phyloP scores from a whole-genome alignment of 2,888 invertebrate genomes.

The Acleris laterana region DNA sequence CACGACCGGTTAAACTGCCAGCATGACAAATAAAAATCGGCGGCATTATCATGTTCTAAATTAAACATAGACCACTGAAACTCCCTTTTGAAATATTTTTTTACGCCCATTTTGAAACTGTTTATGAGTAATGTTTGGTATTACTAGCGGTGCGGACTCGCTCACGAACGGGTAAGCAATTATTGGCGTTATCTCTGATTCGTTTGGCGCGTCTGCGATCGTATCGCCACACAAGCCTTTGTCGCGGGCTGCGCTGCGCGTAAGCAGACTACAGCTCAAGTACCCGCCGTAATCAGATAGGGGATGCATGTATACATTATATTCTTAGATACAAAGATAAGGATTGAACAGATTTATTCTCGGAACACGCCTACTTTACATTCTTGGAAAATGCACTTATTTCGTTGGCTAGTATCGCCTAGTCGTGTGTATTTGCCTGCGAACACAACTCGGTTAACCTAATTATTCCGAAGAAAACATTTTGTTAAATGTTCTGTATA shows the following conservation, averaged over 20 bases:
- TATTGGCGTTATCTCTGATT: slow-evolving; percentile 30
- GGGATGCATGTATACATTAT: too few relatives aligned
- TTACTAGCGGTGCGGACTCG: not conserved
- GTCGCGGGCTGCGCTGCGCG: slow-evolving; percentile 14
- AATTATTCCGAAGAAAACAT: too few relatives aligned
- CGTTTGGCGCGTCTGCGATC: slow-evolving; percentile 6
- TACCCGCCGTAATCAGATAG: slow-evolving; percentile 10
- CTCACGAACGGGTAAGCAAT: slow-evolving; percentile 11
- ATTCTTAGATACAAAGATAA: slow-evolving; percentile 1
- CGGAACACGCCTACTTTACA: not conserved
- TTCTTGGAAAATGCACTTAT: too few relatives aligned
- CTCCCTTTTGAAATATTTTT: slow-evolving; percentile 62
- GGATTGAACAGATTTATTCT: not conserved
- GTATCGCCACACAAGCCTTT: slow-evolving; percentile 7
- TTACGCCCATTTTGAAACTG: slow-evolving; percentile 55
- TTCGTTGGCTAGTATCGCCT: too few relatives aligned
- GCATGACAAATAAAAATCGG: slow-evolving; percentile 64
- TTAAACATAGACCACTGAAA: slow-evolving; percentile 53
- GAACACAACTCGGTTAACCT: too few relatives aligned
- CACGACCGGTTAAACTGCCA: slow-evolving; percentile 61
- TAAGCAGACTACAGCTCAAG: slow-evolving; percentile 10
- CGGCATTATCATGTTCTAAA: slow-evolving; percentile 57
- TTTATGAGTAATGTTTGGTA: not conserved
- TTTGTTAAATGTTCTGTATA: too few relatives aligned
- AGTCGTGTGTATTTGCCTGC: too few relatives aligned